Base-by-base conservation (phyloP, 2,113 vertebrate species). In the Crotalus tigris region DNA sequence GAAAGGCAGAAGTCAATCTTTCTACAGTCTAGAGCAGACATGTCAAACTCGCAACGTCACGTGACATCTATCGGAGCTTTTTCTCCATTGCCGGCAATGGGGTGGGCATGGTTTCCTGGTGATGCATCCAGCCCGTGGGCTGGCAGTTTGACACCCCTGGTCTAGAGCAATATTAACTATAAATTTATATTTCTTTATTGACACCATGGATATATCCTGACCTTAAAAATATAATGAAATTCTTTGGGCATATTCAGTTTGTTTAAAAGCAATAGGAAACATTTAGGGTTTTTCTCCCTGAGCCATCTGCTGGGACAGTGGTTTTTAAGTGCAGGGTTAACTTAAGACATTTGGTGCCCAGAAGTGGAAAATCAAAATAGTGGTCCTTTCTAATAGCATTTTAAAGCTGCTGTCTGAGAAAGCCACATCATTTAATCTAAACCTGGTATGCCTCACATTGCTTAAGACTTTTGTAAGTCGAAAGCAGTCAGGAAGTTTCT, bases 111-210 rank as follows among this genome's bases (percentile, higher is more conserved):
- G 46, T 46, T 46, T 46, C 46, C 46, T 46, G 46, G 46, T 46
- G 46, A 46, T 46, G 46, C 4, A 5, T 46, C 46, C 4, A 5
- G 46, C 46, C 4, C 0, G 46, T 5, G 46, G 46, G 46, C 46
- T 5, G 4, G 46, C 46, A 46, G 46, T 46, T 46, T 46, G 4
- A 46, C 46, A 46, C 46, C 46, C 46, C 46, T 46, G 46, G 0
- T 92, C 91, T 92, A 95, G 87, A 95, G 94, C 92, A 91, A 93
- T 94, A 87, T 93, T 93, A 96, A 89, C 92, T 12, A 61, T 69
- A 0, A 0, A 33, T 94, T 21, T 55, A 85, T 85, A 21, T 15
- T 75, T 92, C 54, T 92, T 13, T 33, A n/a, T 49, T 33, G 13
- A 75, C 23, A 64, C 59, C 91, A 88, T 51, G 81, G 88, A 61